Evolutionary conservation across 1,140 invertebrate genomes (phyloP).

Genomic region (Apis cerana): DNA sequence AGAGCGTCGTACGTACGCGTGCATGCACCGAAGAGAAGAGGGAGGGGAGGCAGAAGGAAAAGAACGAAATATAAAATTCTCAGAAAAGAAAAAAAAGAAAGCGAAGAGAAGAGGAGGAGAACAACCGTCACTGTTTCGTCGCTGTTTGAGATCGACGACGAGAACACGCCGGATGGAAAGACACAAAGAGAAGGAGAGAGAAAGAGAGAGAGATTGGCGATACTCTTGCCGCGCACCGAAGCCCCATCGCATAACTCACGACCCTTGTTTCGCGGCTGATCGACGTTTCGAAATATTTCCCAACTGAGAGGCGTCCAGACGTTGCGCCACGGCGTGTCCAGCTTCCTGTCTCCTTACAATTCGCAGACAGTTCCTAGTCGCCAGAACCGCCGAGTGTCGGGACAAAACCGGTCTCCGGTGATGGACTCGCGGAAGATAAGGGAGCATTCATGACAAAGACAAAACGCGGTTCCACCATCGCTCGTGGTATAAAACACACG

Average conservation of each 20-base stretch:
- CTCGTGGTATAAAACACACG: slow-evolving; percentile 16
- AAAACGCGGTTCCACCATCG: slow-evolving; percentile 70
- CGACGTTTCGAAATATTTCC: slow-evolving; percentile 74
- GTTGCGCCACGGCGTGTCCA: slow-evolving; percentile 66
- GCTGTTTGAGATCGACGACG: neutral
- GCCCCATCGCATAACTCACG: slow-evolving; percentile 55
- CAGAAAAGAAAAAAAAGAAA: too few relatives aligned
- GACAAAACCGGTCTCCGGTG: slow-evolving; percentile 74
- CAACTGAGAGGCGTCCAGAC: slow-evolving; percentile 75
- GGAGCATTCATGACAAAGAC: slow-evolving; percentile 79
- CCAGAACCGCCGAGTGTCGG: slow-evolving; percentile 54
- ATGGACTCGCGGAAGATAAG: slow-evolving; percentile 79
- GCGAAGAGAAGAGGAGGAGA: neutral
- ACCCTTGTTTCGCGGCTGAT: slow-evolving; percentile 68
- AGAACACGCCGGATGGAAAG: neutral
- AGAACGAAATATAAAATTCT: neutral
- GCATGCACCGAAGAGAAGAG: neutral
- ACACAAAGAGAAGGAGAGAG: slow-evolving; percentile 4
- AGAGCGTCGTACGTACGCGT: too few relatives aligned
- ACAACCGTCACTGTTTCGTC: neutral
- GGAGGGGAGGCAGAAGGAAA: too few relatives aligned
- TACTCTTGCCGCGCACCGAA: slow-evolving; percentile 35
- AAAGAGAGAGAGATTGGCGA: neutral
- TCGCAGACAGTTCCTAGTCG: slow-evolving; percentile 71
- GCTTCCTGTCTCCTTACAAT: slow-evolving; percentile 79